Percentiles rank a stretch among this genome's conserved stretches.
phyloP scores from a whole-genome alignment of 2,113 vertebrate genomes.

The Poeciliopsis turrubarensis region DNA sequence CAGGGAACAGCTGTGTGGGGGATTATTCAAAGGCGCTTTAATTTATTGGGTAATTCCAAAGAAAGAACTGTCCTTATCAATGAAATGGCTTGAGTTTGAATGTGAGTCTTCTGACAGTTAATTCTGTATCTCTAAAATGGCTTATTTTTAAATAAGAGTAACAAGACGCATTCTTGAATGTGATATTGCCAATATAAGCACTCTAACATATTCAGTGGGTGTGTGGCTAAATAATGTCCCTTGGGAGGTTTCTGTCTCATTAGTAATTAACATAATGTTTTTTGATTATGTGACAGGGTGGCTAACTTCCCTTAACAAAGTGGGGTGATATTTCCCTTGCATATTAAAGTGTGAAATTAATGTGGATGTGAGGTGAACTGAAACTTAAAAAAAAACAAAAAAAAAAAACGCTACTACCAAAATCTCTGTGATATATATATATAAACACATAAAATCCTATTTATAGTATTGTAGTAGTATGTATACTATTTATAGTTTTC shows the following conservation, averaged over 20 bases:
- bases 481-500: no score
- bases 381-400: background rate
- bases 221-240: slow-evolving; percentile 7
- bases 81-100: slow-evolving; percentile 63
- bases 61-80: slow-evolving; percentile 73
- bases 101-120: slow-evolving; percentile 69
- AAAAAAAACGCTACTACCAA: background rate
- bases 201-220: slow-evolving; percentile 38
- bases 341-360: background rate
- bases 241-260: background rate
- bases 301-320: background rate
- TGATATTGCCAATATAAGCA: slow-evolving; percentile 41
- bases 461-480: no score
- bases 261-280: background rate
- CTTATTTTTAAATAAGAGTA: slow-evolving; percentile 55
- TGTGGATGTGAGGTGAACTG: background rate
- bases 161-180: slow-evolving; percentile 17
- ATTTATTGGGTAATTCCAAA: slow-evolving; percentile 75
- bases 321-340: background rate
- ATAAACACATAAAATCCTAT: no score
- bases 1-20: slow-evolving; percentile 60
- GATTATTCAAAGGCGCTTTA: slow-evolving; percentile 77
- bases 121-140: slow-evolving; percentile 55
- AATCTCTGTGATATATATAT: background rate
- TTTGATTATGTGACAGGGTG: background rate